Evolutionary conservation across 2,888 invertebrate genomes (phyloP), one percentile per base, ranked within the genome.

Genomic region (Dorcus hopei): DNA sequence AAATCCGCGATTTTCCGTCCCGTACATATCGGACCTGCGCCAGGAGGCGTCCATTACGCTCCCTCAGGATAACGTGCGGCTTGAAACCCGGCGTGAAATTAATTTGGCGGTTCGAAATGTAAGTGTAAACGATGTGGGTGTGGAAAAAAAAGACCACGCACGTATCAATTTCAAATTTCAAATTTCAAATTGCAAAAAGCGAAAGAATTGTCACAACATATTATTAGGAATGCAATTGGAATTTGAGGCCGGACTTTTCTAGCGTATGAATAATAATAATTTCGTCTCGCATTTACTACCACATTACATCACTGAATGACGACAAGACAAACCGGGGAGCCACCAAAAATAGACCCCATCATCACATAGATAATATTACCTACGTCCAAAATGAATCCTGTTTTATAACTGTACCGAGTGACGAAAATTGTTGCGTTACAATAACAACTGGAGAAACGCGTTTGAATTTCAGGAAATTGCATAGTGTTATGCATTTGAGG

Each of bases 341-440:
- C 65, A 58, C 71, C 75, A 75, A 76, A 76, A 76, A 75, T 75
- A 75, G 75, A 69, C 67, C 67, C 68, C 60, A 49, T 33, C 26
- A 33, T 33, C 26, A 33, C 64, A 61, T 66, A 72, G 70, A 76
- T 76, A 73, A 72, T 68, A 72, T 75, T 76, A 75, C 74, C 66
- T 63, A 64, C 63, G 57, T 33, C 26, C 26, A 33, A 33, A 33
- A 33, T 33, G 52, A 50, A 51, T 60, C 23, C 47, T 23, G 47
- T 33, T 38, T n/a, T 16, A 39, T 38, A 9, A 19, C 33, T 53
- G 9, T 54, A 8, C n/a, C n/a, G 33, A 38, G 38, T 50, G 38
- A 42, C 51, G 42, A 43, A 51, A 49, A 45, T 50, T 50, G 50
- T 42, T 50, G 45, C 43, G 50, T 56, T 50, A 45, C 39, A 57